These are phyloP conservation scores for Orthonychiurus folsomi DNA, from an alignment of 2,888 invertebrate genomes.

Conservation along the genomic window DNA sequence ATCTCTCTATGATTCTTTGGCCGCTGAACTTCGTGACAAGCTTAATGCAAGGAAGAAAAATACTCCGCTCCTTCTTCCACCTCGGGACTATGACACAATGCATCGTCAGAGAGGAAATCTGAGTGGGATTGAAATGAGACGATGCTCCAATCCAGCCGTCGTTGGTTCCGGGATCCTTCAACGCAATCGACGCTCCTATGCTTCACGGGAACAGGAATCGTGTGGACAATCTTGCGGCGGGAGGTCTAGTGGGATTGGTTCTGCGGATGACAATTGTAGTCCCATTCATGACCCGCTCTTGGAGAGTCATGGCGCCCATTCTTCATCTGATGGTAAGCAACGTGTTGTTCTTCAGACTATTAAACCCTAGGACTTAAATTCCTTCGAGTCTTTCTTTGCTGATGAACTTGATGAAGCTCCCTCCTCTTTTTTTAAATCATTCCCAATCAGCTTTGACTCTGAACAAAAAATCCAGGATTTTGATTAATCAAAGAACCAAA, in stretches of 20 bases:
- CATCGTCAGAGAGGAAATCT: slow-evolving; percentile 68
- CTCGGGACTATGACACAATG: slow-evolving; percentile 88
- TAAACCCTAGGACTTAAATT: too few species aligned
- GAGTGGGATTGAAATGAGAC: slow-evolving; percentile 59
- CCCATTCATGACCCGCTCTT: slow-evolving; percentile 43
- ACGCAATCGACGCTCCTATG: slow-evolving; percentile 32
- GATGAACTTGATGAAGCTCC: too few species aligned
- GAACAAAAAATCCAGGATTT: too few species aligned
- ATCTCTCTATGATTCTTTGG: slow-evolving; percentile 78
- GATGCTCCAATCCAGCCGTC: slow-evolving; percentile 63
- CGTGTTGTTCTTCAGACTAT: neutral
- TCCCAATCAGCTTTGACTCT: too few species aligned
- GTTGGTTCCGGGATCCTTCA: slow-evolving; percentile 46
- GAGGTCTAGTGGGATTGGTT: slow-evolving; percentile 79
- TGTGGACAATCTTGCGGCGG: slow-evolving; percentile 49
- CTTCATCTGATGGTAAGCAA: slow-evolving; percentile 39
- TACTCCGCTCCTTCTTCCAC: slow-evolving; percentile 76
- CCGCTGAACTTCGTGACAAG: slow-evolving; percentile 78
- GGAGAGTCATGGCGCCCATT: slow-evolving; percentile 37
- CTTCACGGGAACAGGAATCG: slow-evolving; percentile 48
- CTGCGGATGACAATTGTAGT: slow-evolving; percentile 70
- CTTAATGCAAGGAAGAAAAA: slow-evolving; percentile 46
- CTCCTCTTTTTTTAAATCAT: too few species aligned
- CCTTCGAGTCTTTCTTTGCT: too few species aligned
- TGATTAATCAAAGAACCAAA: too few species aligned